Percentiles rank a stretch among this genome's conserved stretches.
Conservation (phyloP, 2,113 vertebrate genomes). For the Cyanoramphus novaezelandiae region DNA sequence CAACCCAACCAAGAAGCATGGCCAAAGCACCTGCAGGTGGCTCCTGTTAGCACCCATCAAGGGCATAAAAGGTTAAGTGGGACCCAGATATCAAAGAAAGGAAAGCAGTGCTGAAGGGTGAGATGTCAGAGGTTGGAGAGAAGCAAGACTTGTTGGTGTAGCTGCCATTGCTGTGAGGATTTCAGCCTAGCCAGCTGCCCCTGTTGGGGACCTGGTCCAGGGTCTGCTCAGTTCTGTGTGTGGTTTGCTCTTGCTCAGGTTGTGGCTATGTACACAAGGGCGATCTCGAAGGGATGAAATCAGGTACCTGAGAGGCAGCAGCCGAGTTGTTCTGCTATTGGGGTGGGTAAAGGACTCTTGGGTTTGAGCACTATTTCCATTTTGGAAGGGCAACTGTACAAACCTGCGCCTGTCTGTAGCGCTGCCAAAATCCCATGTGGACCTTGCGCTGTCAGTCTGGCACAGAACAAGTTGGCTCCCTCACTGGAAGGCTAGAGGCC, state of each 20-base stretch:
- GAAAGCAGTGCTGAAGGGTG: neutral
- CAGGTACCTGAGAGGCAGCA: neutral
- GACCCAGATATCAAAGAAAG: neutral
- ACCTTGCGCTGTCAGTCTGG: neutral
- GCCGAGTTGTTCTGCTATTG: neutral
- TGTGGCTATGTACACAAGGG: accelerated
- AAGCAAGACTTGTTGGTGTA: neutral
- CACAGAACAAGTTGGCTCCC: neutral
- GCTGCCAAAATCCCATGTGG: neutral
- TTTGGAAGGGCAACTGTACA: neutral
- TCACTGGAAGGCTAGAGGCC: neutral
- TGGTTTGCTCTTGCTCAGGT: neutral
- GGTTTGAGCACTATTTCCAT: neutral
- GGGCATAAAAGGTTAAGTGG: neutral
- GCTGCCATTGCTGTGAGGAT: neutral
- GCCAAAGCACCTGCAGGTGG: neutral
- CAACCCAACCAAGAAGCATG: accelerated
- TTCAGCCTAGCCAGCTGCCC: neutral
- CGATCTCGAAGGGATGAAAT: accelerated
- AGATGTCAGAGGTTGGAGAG: neutral
- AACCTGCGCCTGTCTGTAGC: neutral
- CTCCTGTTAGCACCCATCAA: neutral
- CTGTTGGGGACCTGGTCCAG: too few relatives aligned
- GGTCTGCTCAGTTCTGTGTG: neutral
- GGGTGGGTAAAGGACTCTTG: neutral